Evolutionary conservation across 2,113 vertebrate species (phyloP), one percentile per base, ranked within the genome.

Genomic region (Bombycilla garrulus): DNA sequence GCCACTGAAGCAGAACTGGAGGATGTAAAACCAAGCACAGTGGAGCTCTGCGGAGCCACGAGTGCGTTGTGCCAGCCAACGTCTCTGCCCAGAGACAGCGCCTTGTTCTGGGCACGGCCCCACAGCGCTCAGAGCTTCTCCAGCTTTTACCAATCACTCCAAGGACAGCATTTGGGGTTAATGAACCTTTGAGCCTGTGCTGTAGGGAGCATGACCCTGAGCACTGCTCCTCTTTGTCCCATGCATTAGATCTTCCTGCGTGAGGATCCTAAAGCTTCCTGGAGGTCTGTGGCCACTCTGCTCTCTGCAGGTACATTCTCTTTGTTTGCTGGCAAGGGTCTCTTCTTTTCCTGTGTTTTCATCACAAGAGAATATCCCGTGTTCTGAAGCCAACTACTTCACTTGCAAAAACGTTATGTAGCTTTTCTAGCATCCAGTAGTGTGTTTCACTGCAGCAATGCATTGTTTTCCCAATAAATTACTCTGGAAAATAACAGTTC

Each of bases 391-490:
- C 65, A 90, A 93, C 42, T 71, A 16, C 36, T 91, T 70, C 23
- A 35, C 23, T 51, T 83, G 47, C 28, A 91, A 26, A 91, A 86
- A 73, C 13, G 31, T 31, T n/a, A 88, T 25, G 16, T 17, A 94
- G 91, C 53, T 92, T 22, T 69, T 76, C 60, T 51, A 80, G 70
- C 77, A 95, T 82, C 88, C 72, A 67, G 45, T 9, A 88, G 47
- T 77, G 65, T 69, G 81, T 90, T 91, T 84, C 70, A 62, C 44
- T 73, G 74, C 45, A 93, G 61, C 57, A 96, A 86, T 86, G 28
- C 80, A 76, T 56, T 88, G 84, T 95, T 90, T 91, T 79, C 87
- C 61, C 72, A 91, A 89, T 92, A 96, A 96, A 91, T 91, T 95
- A 93, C 53, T 83, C 80, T 90, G 83, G 50, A 95, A 90, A 85